Evolutionary conservation across 2,797 vertebrate species (phyloP).

Genomic region (Falco peregrinus): DNA sequence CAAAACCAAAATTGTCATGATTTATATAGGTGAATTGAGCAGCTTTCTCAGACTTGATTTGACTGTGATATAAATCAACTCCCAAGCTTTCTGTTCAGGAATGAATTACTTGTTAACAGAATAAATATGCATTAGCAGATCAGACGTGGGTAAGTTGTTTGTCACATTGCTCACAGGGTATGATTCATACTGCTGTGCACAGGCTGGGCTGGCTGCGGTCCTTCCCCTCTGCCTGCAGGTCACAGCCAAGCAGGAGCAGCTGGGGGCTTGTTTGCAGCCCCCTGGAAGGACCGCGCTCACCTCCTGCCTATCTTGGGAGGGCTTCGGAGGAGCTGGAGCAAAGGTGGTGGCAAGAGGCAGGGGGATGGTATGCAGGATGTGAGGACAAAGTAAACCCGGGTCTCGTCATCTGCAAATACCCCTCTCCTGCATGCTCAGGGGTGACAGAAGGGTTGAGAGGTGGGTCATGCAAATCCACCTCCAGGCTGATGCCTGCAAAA

Average conservation of each 20-base stretch:
- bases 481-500: neutral
- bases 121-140: conserved; percentile 38
- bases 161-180: neutral
- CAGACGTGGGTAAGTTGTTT: neutral
- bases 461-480: neutral
- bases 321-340: neutral
- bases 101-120: conserved; percentile 2
- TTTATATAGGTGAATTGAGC: neutral
- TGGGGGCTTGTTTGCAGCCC: neutral
- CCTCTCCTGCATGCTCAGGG: neutral
- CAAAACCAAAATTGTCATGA: neutral
- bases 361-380: rapidly evolving
- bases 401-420: neutral
- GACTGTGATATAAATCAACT: conserved; percentile 15
- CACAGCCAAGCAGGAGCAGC: neutral
- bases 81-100: neutral
- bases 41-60: neutral
- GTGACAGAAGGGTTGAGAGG: rapidly evolving
- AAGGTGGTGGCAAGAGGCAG: too few relatives aligned
- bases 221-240: neutral
- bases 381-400: neutral
- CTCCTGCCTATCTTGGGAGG: neutral
- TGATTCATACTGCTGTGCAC: neutral
- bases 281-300: rapidly evolving
- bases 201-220: neutral